Evolutionary conservation across 2,888 invertebrate species (phyloP).

Genomic region (Pseudoips prasinana): DNA sequence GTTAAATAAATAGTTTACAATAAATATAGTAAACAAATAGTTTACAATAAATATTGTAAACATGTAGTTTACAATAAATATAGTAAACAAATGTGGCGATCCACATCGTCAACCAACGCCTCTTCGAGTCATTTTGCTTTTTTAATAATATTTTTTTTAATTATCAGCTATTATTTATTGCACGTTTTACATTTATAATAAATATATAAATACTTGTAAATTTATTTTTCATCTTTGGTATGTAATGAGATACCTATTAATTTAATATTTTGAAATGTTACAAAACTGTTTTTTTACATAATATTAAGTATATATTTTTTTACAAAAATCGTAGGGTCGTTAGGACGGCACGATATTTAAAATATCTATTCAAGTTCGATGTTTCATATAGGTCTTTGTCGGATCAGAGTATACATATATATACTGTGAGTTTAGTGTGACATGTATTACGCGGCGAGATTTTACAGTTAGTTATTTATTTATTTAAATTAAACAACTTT

Average conservation of each 20-base stretch:
- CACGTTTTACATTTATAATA: slow-evolving; percentile 82
- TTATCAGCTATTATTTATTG: slow-evolving; percentile 82
- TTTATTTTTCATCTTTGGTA: slow-evolving; percentile 78
- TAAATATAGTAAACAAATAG: slow-evolving; percentile 49
- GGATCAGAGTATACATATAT: slow-evolving; percentile 41
- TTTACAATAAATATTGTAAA: no score
- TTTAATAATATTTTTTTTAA: slow-evolving; percentile 73
- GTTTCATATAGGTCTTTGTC: slow-evolving; percentile 73
- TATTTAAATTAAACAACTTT: slow-evolving; percentile 60
- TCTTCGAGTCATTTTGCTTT: slow-evolving; percentile 66
- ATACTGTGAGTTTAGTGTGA: slow-evolving; percentile 35
- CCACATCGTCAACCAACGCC: slow-evolving; percentile 56
- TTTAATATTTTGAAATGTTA: slow-evolving; percentile 78
- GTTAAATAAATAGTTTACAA: slow-evolving; percentile 71
- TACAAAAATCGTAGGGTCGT: slow-evolving; percentile 82
- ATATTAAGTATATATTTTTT: slow-evolving; percentile 71
- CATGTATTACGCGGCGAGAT: slow-evolving; percentile 55
- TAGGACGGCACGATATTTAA: slow-evolving; percentile 80
- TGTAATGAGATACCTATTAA: slow-evolving; percentile 72
- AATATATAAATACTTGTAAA: slow-evolving; percentile 82
- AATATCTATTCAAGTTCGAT: slow-evolving; percentile 79
- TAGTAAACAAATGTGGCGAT: slow-evolving; percentile 31
- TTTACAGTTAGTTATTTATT: slow-evolving; percentile 37
- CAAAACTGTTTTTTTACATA: slow-evolving; percentile 78
- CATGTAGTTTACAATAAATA: slow-evolving; percentile 73